Percentiles rank a stretch among this genome's conserved stretches.
These are phyloP conservation scores for Lucilia sericata DNA, from an alignment of 1,140 invertebrate genomes.

Conservation along the genomic window DNA sequence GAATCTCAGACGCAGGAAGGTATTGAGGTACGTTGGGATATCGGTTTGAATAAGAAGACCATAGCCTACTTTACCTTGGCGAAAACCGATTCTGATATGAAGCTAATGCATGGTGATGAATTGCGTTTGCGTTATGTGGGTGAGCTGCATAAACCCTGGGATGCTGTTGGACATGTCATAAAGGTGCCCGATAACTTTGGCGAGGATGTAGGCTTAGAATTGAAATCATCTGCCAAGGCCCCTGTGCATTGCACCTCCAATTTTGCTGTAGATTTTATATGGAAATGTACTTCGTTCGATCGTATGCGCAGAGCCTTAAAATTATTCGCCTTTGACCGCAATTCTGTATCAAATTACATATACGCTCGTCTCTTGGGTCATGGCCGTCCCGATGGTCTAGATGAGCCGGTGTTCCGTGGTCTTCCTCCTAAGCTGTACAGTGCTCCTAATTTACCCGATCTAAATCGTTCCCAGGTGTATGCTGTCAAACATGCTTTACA, in stretches of 20 bases:
- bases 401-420: conserved; percentile 89
- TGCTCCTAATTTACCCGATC: conserved; percentile 95
- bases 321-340: conserved; percentile 96
- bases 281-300: conserved; percentile 99
- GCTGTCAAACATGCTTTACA: conserved; percentile 99
- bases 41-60: conserved; percentile 97
- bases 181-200: conserved; percentile 99
- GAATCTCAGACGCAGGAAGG: conserved; percentile 99
- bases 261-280: conserved; percentile 99
- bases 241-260: conserved; percentile 93
- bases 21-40: conserved; percentile 98
- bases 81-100: conserved; percentile 98
- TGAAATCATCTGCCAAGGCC: conserved; percentile 90
- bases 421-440: conserved; percentile 96
- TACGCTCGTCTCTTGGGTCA: conserved; percentile 97
- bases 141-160: conserved; percentile 94
- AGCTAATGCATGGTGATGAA: conserved; percentile 99
- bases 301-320: conserved; percentile 95
- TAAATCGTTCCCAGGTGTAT: conserved; percentile 97
- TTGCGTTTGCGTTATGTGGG: conserved; percentile 93
- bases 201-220: conserved; percentile 97
- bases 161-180: conserved; percentile 95
- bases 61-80: conserved; percentile 98
- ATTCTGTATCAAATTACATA: conserved; percentile 96
- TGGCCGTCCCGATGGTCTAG: conserved; percentile 83